Evolutionary conservation across 2,888 invertebrate species (phyloP), one percentile per base, ranked within the genome.

Genomic region (Lasioglossum villosulum): DNA sequence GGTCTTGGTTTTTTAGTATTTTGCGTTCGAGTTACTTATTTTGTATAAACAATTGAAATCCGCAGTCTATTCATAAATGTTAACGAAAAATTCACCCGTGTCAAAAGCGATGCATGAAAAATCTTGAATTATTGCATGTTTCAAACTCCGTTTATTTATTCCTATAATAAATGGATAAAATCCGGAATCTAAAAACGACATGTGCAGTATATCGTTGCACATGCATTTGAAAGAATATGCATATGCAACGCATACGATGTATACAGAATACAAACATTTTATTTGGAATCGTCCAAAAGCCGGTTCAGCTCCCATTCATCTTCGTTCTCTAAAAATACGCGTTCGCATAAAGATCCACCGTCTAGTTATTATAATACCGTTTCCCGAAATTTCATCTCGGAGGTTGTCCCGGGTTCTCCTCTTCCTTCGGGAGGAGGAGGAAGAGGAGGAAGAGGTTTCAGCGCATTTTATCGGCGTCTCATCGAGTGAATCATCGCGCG

Each of bases 401-500:
- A 82, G 66, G 56, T 75, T 70, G 45, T 66, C 78, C 66, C 27
- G 75, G 45, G 73, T 66, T 52, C 59, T 34, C 75, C 27, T 59
- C 27, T n/a, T 59, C 27, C 16, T 63, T 0, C 16, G 16, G 16
- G 30, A 59, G 19, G 34, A 34, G 59, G 74, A 75, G 45, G 52
- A 80, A 14, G n/a, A 37, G 66, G 74, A 75, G 48, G 72, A 78
- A 82, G 81, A 82, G 71, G 84, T 79, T 84, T 78, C 82, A 70
- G 73, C 80, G 83, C 81, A 83, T 86, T 88, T 83, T 84, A 86
- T 70, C 86, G 78, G 70, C 83, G 80, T 85, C 84, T 80, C 78
- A 84, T 81, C 89, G 89, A 86, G 84, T 87, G 86, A 89, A 90
- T 90, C 90, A 90, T 87, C 85, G 82, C 77, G 66, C 80, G 68